These are phyloP conservation scores for Cyclophora albipunctata DNA, from an alignment of 2,888 invertebrate genomes.

Conservation along the genomic window DNA sequence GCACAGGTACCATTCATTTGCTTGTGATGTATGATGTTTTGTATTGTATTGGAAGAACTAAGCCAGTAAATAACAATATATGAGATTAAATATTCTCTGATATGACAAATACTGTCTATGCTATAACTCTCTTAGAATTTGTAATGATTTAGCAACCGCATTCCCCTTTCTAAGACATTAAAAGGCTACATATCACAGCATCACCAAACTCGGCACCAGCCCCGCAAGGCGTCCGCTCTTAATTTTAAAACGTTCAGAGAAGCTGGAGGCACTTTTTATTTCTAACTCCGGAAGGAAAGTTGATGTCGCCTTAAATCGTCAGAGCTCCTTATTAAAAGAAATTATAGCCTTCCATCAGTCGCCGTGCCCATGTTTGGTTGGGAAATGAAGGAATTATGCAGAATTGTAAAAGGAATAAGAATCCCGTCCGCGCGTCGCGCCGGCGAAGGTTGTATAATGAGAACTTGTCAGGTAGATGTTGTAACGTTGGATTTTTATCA, in stretches of 20 bases:
- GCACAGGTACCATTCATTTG: too few relatives aligned
- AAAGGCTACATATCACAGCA: not conserved
- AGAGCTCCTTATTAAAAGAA: conserved; percentile 59
- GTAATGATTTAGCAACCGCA: conserved; percentile 11
- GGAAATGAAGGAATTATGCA: conserved; percentile 53
- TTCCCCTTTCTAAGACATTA: conserved; percentile 11
- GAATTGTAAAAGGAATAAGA: conserved; percentile 48
- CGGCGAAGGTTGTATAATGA: conserved; percentile 32
- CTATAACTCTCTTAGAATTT: not conserved
- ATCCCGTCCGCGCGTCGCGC: conserved; percentile 39
- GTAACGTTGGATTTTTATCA: too few relatives aligned
- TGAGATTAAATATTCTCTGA: too few relatives aligned
- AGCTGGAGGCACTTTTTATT: conserved; percentile 37
- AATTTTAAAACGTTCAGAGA: too few relatives aligned
- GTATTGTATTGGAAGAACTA: too few relatives aligned
- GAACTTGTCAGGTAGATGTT: conserved; percentile 16
- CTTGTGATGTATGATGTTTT: too few relatives aligned
- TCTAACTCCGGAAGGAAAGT: conserved; percentile 67
- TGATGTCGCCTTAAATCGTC: conserved; percentile 54
- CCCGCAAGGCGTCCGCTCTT: too few relatives aligned
- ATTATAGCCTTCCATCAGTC: conserved; percentile 52
- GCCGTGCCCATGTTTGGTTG: conserved; percentile 51
- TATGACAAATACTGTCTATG: too few relatives aligned
- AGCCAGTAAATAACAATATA: too few relatives aligned
- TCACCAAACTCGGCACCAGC: not conserved